Evolutionary conservation across 1,140 invertebrate genomes (phyloP), one percentile per base, ranked within the genome.

Genomic region (Myzus persicae): DNA sequence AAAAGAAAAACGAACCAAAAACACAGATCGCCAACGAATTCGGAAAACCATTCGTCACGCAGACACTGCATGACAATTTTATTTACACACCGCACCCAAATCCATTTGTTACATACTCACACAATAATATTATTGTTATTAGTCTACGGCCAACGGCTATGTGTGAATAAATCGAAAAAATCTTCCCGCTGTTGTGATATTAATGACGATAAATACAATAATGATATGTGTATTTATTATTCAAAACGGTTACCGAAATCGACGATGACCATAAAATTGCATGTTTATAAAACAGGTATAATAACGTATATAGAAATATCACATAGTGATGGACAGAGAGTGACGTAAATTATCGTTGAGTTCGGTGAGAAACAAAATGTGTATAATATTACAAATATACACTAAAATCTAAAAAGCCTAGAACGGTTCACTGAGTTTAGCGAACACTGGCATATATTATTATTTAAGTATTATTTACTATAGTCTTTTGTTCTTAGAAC

Each of bases 91-190:
- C 1, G n/a, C 46, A 20, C 31, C 31, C 46, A 88, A 48, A 88
- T 48, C 20, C 46, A 26, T 88, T 48, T 59, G 36, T 90, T 59
- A 89, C 31, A 76, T 36, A 36, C n/a, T 76, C 5, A n/a, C n/a
- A 76, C 59, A 18, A 76, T 84, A 18, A 76, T 84, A 84, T 84
- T 42, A 84, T 40, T 42, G n/a, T 76, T n/a, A 76, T 76, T 76
- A n/a, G 59, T 76, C 59, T n/a, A 18, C 59, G 59, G 59, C n/a
- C 59, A n/a, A n/a, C 59, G 59, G 36, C 59, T 76, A 76, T 76
- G 59, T 76, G 59, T n/a, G n/a, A 76, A n/a, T n/a, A 76, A 76
- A 76, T 76, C 59, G 31, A 76, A 76, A 67, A 76, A 76, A n/a
- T 76, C 59, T 76, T 36, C 59, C 31, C 59, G 59, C 59, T 76